Base-by-base conservation (phyloP, 1,140 invertebrate species). In the Ostrea denselamellosa region DNA sequence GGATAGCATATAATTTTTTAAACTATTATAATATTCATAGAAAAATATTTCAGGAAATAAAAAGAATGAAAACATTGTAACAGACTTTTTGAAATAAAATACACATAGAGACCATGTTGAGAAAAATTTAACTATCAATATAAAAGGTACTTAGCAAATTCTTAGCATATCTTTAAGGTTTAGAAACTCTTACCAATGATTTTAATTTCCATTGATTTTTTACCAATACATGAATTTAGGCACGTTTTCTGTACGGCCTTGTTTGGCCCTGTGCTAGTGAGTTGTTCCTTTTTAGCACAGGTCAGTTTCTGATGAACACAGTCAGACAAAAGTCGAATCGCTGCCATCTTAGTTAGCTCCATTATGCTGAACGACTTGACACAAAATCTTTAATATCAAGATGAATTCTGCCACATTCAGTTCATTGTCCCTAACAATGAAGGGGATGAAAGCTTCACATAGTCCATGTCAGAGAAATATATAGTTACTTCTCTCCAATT, bases 331-430 rank as follows among this genome's bases (percentile, higher is more conserved):
- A 87, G 82, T 83, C 65, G 81, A 8, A 87, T 58, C 19, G 86
- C 77, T 10, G 86, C 58, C 86, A 87, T 87, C 62, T 25, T 87
- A 62, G 86, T 51, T 83, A 87, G 53, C 86, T 87, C 86, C 86
- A 87, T 87, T 87, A 77, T 77, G 9, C 5, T 77, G 68, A 77
- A 77, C 28, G 68, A 77, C 68, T 77, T 77, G 68, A 77, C 68
- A 77, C 10, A 44, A 77, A 77, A 77, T 77, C 22, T 77, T 34
- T 77, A 77, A 34, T 77, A 77, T 17, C 25, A 77, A 77, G 28
- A 28, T 17, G 68, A 77, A 77, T 77, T 25, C 25, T 28, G 68
- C 9, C 68, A 77, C 68, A 77, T 22, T 68, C 65, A 68, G 22
- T 77, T 77, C 25, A 34, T 9, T 77, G 68, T 77, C 68, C 68